Evolutionary conservation across 2,113 vertebrate species (phyloP), one percentile per base, ranked within the genome.

Genomic region (Mormyrus iriodes): DNA sequence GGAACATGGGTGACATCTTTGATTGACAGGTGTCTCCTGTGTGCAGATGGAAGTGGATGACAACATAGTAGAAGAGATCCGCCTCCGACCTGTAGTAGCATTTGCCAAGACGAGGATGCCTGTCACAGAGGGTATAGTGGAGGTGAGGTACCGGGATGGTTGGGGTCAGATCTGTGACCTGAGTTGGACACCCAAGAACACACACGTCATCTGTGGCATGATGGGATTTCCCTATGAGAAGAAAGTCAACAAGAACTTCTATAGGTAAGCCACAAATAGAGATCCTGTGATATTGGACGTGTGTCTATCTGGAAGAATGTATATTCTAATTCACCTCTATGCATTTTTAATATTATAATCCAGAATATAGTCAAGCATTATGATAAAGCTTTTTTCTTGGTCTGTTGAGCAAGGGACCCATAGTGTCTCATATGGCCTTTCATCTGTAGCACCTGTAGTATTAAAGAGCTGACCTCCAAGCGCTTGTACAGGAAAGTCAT

Each of bases 191-290:
- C 90, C 93, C 90, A 97, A 95, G 90, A 98, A 98, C 95, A 98
- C 97, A 42, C 97, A 69, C 0, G 98, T 99, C 2, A 3, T 99
- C 94, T 99, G 98, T 0, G 98, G 98, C 89, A 98, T 98, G 98
- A 93, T 99, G 96, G 98, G 98, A 89, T 99, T 99, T 92, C 98
- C 98, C 0, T 93, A 97, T 0, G 98, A 99, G 92, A 97, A 95
- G 91, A 98, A 97, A 89, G 95, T 97, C 95, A 99, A 99, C 97
- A 96, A 94, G 91, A 98, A 97, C 94, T 98, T 99, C 94, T 99
- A 99, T 96, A 99, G 96, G 98, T 99, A 93, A 97, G 96, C 91
- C 2, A 17, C 3, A 89, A 27, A 42, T 42, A 69, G n/a, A 27
- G 61, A 69, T 31, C n/a, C 61, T 1, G 3, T 65, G n/a, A 65